Evolutionary conservation across 2,888 invertebrate genomes (phyloP).

Genomic region (Caenorhabditis becei): DNA sequence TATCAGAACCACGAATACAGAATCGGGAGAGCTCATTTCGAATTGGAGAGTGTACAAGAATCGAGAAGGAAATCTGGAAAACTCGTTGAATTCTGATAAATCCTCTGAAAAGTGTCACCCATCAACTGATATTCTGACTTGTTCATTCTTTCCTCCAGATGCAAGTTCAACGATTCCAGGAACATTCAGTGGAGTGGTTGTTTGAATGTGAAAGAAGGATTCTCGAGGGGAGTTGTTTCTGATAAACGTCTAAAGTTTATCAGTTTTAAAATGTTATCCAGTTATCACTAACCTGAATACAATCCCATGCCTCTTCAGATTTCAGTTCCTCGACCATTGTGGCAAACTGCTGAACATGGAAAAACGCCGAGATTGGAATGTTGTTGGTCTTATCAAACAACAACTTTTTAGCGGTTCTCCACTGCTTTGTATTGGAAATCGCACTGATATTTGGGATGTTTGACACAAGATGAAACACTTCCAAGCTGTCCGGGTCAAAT

Average conservation of each 20-base stretch:
- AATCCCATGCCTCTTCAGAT: neutral
- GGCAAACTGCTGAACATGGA: neutral
- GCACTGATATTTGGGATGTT: neutral
- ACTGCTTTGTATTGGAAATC: neutral
- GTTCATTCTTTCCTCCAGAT: neutral
- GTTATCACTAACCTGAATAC: neutral
- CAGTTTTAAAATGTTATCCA: neutral
- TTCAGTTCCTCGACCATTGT: neutral
- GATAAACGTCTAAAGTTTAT: neutral
- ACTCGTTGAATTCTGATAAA: too few relatives aligned
- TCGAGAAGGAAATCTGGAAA: neutral
- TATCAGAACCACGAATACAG: neutral
- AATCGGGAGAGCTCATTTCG: neutral
- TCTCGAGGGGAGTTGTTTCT: neutral
- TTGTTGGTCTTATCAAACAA: neutral
- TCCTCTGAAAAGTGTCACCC: too few relatives aligned
- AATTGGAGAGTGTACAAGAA: neutral
- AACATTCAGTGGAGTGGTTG: neutral
- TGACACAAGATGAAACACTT: neutral
- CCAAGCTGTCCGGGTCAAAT: neutral
- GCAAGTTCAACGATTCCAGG: neutral
- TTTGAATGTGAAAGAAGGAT: neutral
- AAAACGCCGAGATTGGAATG: neutral
- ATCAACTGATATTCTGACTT: neutral
- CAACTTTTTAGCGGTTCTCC: neutral